Evolutionary conservation across 2,797 vertebrate genomes (phyloP).

Genomic region (Orientallactaga sibirica): DNA sequence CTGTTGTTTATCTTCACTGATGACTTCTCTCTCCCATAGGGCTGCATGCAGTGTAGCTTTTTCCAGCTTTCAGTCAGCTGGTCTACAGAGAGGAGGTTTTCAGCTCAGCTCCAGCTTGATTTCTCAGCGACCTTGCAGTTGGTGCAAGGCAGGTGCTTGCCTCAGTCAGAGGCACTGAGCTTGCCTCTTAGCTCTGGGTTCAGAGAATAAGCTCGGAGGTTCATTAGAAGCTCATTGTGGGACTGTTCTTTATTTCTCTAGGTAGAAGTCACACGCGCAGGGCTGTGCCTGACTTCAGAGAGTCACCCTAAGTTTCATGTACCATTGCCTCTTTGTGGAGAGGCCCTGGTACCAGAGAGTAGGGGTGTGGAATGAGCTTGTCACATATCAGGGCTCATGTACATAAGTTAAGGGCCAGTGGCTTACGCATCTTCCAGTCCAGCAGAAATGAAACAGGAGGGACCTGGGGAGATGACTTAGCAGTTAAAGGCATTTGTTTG

Average conservation of each 20-base stretch:
- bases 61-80: too few species aligned
- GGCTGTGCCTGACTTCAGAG: background rate
- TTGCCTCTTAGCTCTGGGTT: too few species aligned
- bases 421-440: background rate
- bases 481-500: too few species aligned
- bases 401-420: background rate
- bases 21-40: too few species aligned
- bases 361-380: background rate
- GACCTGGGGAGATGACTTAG: too few species aligned
- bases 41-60: too few species aligned
- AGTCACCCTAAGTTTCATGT: background rate
- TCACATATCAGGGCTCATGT: background rate
- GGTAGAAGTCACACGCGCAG: background rate
- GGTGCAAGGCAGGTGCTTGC: too few species aligned
- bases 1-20: too few species aligned
- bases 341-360: background rate
- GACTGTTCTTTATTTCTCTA: background rate
- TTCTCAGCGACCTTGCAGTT: too few species aligned
- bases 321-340: background rate
- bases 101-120: too few species aligned
- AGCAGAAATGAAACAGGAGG: background rate
- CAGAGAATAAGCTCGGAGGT: background rate
- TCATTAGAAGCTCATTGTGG: background rate
- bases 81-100: too few species aligned
- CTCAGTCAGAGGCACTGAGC: too few species aligned